Evolutionary conservation across 2,888 invertebrate species (phyloP).

Genomic region (Ethmia dodecea): DNA sequence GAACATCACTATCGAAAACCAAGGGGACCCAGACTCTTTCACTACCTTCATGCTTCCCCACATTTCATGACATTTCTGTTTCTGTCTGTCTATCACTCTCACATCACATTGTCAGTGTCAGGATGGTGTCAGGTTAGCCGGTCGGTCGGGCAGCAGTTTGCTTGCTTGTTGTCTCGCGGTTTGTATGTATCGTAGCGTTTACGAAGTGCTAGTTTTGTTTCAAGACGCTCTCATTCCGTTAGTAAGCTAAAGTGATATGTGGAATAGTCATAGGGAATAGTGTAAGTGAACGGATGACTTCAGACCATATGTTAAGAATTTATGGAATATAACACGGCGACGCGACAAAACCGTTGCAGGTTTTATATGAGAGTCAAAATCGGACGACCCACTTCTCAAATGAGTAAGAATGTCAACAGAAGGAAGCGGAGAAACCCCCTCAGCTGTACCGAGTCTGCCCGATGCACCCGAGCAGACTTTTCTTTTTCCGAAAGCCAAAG

Average conservation of each 20-base stretch:
- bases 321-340: slow-evolving; percentile 40
- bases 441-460: slow-evolving; percentile 66
- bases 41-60: background rate
- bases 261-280: no score
- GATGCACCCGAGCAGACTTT: slow-evolving; percentile 74
- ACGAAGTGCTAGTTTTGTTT: slow-evolving; percentile 28
- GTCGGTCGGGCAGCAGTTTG: slow-evolving; percentile 9
- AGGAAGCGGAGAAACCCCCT: slow-evolving; percentile 79
- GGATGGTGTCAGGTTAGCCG: no score
- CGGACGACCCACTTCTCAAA: slow-evolving; percentile 64
- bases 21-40: background rate
- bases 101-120: no score
- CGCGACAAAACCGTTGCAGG: slow-evolving; percentile 30
- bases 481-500: slow-evolving; percentile 73
- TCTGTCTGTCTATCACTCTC: slow-evolving; percentile 13
- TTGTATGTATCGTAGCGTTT: slow-evolving; percentile 45
- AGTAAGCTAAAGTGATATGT: slow-evolving; percentile 52
- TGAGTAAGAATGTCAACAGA: slow-evolving; percentile 83
- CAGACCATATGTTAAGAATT: slow-evolving; percentile 67
- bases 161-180: slow-evolving; percentile 37
- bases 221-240: slow-evolving; percentile 27
- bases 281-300: slow-evolving; percentile 66
- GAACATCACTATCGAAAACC: background rate
- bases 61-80: slow-evolving; percentile 1
- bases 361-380: slow-evolving; percentile 70